Conservation (phyloP, 2,797 vertebrate species). For the Telmatherina bonti region DNA sequence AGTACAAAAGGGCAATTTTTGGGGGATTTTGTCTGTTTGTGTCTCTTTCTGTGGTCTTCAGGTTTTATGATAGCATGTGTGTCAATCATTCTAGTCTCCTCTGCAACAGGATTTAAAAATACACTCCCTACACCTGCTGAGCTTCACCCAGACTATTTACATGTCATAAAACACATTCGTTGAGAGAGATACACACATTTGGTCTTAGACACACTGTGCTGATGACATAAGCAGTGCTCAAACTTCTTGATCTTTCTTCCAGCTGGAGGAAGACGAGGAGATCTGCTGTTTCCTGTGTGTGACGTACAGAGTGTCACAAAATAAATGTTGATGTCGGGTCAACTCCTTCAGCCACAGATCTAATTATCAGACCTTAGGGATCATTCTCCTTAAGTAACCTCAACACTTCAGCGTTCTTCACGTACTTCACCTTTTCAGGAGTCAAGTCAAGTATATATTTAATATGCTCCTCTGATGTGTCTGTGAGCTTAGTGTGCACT, state of each 20-base stretch:
- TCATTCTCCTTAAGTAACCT: conserved; percentile 36
- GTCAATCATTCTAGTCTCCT: conserved; percentile 52
- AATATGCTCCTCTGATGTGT: background rate
- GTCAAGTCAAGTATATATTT: background rate
- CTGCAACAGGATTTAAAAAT: conserved; percentile 65
- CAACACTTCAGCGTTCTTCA: background rate
- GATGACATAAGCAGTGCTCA: conserved; percentile 65
- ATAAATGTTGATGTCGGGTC: conserved; percentile 34
- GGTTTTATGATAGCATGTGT: conserved; percentile 33
- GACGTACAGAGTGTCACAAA: conserved; percentile 43
- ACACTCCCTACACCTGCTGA: conserved; percentile 67
- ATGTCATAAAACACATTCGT: conserved; percentile 56
- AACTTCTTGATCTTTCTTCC: conserved; percentile 52
- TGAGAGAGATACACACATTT: conserved; percentile 34
- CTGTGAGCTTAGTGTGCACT: conserved; percentile 2
- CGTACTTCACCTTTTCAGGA: conserved; percentile 9
- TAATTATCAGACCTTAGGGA: conserved; percentile 7
- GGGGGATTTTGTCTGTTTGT: conserved; percentile 16
- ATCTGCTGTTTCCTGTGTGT: conserved; percentile 50
- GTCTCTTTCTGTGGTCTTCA: conserved; percentile 39
- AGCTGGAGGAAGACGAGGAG: conserved; percentile 54
- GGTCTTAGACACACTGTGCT: conserved; percentile 33
- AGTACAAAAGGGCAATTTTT: background rate
- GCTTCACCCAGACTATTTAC: conserved; percentile 51
- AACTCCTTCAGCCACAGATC: conserved; percentile 7